Conservation (phyloP, 2,888 invertebrate genomes). For the Tinea semifulvella region DNA sequence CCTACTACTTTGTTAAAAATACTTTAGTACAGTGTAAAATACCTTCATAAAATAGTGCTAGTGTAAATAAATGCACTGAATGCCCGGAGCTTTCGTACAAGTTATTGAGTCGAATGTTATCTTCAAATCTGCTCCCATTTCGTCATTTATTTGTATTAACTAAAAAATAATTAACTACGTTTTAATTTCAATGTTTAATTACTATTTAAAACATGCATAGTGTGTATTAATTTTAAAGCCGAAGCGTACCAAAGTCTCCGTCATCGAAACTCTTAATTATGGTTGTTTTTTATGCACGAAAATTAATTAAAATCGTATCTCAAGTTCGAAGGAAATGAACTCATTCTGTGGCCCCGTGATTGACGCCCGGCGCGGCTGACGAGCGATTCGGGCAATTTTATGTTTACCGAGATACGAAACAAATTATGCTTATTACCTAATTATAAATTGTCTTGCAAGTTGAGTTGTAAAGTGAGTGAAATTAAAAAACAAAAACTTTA, state of each 20-base stretch:
- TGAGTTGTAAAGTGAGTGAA: no score
- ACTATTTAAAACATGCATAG: background rate
- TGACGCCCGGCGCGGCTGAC: constrained; percentile 50
- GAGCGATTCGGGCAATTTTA: constrained; percentile 47
- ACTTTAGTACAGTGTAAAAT: no score
- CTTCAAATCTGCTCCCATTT: background rate
- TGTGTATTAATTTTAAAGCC: constrained; percentile 1
- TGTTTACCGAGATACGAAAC: constrained; percentile 43
- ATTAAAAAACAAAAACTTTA: no score
- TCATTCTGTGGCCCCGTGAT: constrained; percentile 59
- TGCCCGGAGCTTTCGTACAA: no score
- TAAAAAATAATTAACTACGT: constrained; percentile 3
- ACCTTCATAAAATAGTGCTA: no score
- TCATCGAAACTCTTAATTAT: background rate
- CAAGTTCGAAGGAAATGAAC: constrained; percentile 65
- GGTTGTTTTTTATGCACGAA: constrained; percentile 57
- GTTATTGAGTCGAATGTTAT: background rate
- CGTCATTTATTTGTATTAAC: constrained; percentile 5
- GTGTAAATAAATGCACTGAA: no score
- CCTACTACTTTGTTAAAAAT: no score
- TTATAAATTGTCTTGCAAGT: constrained; percentile 42
- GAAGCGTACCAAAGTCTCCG: background rate
- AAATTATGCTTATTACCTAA: constrained; percentile 52
- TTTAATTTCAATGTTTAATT: constrained; percentile 3
- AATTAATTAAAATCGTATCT: constrained; percentile 67